Conservation (phyloP, 2,888 invertebrate species). For the Lordiphosa andalusiaca region DNA sequence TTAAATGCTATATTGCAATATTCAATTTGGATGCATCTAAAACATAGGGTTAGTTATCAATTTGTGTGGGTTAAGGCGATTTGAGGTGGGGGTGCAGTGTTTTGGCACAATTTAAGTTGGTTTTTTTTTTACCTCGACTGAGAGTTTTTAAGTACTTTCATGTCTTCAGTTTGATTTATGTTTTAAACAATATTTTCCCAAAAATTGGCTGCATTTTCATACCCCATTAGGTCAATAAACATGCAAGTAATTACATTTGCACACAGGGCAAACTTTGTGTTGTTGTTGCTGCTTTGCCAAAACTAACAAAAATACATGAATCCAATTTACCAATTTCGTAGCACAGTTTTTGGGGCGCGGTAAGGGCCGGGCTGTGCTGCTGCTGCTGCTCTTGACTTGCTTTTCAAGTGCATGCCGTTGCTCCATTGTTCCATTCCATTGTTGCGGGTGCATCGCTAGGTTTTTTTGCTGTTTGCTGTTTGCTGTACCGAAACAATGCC, state of each 20-base stretch:
- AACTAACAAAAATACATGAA: slow-evolving; percentile 25
- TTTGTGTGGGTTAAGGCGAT: too few species aligned
- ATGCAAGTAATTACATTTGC: slow-evolving; percentile 52
- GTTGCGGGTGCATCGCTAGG: slow-evolving; percentile 14
- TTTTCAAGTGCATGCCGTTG: slow-evolving; percentile 58
- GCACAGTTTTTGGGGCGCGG: slow-evolving; percentile 31
- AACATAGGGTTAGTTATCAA: neutral
- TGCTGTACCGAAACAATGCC: slow-evolving; percentile 48
- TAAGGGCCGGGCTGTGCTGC: slow-evolving; percentile 28
- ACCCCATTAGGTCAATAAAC: slow-evolving; percentile 31
- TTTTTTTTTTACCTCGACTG: too few species aligned
- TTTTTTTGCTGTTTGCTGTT: slow-evolving; percentile 13
- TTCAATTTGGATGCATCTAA: neutral
- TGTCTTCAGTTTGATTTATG: too few species aligned
- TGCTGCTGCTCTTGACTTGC: slow-evolving; percentile 51
- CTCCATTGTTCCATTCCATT: slow-evolving; percentile 29
- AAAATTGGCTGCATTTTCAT: neutral
- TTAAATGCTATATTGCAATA: slow-evolving; percentile 9
- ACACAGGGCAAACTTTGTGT: slow-evolving; percentile 41
- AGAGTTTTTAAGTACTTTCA: too few species aligned
- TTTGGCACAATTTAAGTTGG: too few species aligned
- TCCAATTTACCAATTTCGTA: slow-evolving; percentile 11
- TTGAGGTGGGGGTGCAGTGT: too few species aligned
- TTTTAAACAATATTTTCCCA: neutral
- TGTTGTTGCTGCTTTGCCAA: slow-evolving; percentile 34